phyloP scores from a whole-genome alignment of 92 coral and sea anemone genomes.

The Porites evermanni region DNA sequence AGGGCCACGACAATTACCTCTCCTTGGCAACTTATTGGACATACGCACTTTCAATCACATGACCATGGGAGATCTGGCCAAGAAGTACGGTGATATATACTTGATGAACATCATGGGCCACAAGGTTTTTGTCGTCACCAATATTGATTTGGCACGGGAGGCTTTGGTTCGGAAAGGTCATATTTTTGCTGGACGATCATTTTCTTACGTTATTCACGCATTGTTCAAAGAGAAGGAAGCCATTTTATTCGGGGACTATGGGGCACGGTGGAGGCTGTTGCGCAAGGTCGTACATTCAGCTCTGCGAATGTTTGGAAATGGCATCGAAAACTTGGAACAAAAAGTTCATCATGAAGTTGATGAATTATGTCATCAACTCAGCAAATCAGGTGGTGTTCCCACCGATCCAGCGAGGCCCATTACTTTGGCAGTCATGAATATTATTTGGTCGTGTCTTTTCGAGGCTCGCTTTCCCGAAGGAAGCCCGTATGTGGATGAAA shows the following conservation, averaged over 20 bases:
- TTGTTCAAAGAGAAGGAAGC: constrained; percentile 38
- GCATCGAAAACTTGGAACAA: constrained; percentile 55
- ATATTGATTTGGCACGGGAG: constrained; percentile 73
- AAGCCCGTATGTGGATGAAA: constrained; percentile 64
- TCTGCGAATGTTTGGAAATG: constrained; percentile 55
- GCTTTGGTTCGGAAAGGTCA: constrained; percentile 62
- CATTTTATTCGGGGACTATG: constrained; percentile 54
- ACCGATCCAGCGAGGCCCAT: constrained; percentile 63
- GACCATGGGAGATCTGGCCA: constrained; percentile 56
- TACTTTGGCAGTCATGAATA: constrained; percentile 59
- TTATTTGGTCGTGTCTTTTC: constrained; percentile 69
- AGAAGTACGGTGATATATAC: constrained; percentile 63
- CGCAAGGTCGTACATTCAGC: constrained; percentile 69
- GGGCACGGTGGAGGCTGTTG: constrained; percentile 50
- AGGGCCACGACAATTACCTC: constrained; percentile 65
- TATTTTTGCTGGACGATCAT: constrained; percentile 70
- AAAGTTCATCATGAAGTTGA: constrained; percentile 49
- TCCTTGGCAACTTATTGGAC: constrained; percentile 68
- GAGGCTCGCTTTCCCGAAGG: constrained; percentile 58
- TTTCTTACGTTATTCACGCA: constrained; percentile 23
- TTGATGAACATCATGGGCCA: constrained; percentile 49
- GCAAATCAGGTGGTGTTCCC: constrained; percentile 58
- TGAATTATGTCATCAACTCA: constrained; percentile 39
- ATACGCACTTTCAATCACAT: constrained; percentile 55
- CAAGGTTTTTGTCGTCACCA: constrained; percentile 44